Evolutionary conservation across 35 echinoderm and acorn worm genomes (phyloP).

Genomic region (Amphiura filiformis): DNA sequence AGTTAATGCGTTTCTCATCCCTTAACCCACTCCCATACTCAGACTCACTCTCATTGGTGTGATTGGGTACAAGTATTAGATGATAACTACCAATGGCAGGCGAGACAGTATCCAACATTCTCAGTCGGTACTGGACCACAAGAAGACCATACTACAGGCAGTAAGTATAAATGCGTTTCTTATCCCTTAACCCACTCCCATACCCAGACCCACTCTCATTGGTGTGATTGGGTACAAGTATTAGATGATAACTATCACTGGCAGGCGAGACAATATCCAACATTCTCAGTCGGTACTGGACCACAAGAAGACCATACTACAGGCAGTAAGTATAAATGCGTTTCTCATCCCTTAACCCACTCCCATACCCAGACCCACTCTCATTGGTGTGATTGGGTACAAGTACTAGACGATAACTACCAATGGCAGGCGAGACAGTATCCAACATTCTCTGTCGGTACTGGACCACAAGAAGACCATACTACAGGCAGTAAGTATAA

Average conservation of each 20-base stretch:
- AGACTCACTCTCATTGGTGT: neutral
- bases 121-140: neutral
- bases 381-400: neutral
- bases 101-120: neutral
- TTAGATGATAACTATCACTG: neutral
- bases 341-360: too few relatives aligned
- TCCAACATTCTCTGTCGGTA: neutral
- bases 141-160: neutral
- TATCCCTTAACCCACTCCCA: too few relatives aligned
- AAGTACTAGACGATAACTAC: neutral
- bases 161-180: neutral
- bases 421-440: neutral
- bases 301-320: neutral
- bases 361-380: too few relatives aligned
- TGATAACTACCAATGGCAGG: neutral
- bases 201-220: too few relatives aligned
- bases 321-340: neutral
- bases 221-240: neutral
- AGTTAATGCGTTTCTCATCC: neutral
- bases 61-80: neutral
- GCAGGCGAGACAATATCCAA: neutral
- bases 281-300: neutral
- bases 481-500: slow-evolving; percentile 3
- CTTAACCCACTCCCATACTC: too few relatives aligned
- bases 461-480: neutral